phyloP scores from a whole-genome alignment of 1,140 invertebrate species.

The Aphelinus certus region DNA sequence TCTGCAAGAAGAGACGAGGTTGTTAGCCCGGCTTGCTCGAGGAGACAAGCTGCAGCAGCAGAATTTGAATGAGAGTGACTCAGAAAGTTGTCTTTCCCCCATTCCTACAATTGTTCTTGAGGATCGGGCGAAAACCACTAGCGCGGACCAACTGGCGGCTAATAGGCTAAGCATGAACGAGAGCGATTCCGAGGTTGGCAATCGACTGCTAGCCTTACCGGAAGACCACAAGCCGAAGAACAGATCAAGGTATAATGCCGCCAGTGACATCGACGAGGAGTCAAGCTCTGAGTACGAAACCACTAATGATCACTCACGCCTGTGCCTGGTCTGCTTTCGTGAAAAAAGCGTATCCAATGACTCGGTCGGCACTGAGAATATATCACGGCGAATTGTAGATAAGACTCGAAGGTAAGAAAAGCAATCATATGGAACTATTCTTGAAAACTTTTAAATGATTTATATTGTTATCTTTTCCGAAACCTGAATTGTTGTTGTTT shows the following conservation, averaged over 20 bases:
- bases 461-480: not conserved
- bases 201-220: not conserved
- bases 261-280: conserved; percentile 58
- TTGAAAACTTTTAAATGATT: not conserved
- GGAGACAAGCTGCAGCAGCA: conserved; percentile 8
- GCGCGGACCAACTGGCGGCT: not conserved
- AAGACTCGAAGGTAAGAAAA: conserved; percentile 54
- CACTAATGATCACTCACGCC: conserved; percentile 50
- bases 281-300: conserved; percentile 53
- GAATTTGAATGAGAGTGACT: conserved; percentile 18
- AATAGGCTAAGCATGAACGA: conserved; percentile 26
- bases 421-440: not conserved
- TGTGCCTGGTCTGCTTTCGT: conserved; percentile 59
- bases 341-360: conserved; percentile 45
- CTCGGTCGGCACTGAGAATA: not conserved
- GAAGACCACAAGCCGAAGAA: conserved; percentile 33
- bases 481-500: conserved; percentile 6
- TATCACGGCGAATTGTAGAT: too few relatives aligned
- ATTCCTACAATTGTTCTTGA: conserved; percentile 49
- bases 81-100: conserved; percentile 25
- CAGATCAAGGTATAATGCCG: conserved; percentile 37
- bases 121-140: conserved; percentile 43
- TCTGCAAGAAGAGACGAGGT: conserved; percentile 12
- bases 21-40: not conserved
- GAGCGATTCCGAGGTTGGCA: conserved; percentile 9